Percentiles rank a stretch among this genome's conserved stretches.
phyloP scores from a whole-genome alignment of 2,797 vertebrate species.

The Rousettus madagascariensis region DNA sequence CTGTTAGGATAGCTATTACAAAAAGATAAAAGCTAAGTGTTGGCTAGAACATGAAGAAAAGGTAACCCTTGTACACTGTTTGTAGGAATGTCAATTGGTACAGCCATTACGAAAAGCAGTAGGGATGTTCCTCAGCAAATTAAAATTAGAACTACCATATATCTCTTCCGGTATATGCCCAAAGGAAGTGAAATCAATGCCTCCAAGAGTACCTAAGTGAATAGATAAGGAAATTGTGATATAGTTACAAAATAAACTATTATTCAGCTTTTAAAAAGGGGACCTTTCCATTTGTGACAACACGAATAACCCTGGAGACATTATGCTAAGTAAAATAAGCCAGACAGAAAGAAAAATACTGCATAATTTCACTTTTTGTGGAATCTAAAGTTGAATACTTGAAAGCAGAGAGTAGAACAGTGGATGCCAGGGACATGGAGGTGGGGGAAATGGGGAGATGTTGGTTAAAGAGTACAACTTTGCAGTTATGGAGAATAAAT shows the following conservation, averaged over 20 bases:
- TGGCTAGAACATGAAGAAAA: neutral
- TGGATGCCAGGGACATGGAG: neutral
- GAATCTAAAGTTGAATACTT: neutral
- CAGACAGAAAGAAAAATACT: neutral
- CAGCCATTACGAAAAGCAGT: neutral
- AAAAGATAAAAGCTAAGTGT: neutral
- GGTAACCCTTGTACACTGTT: neutral
- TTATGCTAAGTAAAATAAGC: neutral
- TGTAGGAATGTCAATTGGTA: neutral
- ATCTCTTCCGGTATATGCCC: neutral
- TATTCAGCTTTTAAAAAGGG: neutral
- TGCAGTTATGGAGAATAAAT: neutral
- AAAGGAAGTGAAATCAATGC: neutral
- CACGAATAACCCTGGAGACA: neutral
- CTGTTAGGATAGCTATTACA: neutral
- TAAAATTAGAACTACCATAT: neutral
- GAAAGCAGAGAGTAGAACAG: neutral
- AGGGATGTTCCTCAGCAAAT: neutral
- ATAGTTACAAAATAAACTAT: neutral
- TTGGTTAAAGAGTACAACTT: neutral
- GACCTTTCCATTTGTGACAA: neutral
- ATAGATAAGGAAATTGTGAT: neutral
- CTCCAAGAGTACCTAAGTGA: neutral
- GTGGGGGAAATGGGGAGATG: neutral
- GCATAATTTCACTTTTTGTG: neutral